These are phyloP conservation scores for Rhipidura dahli DNA, from an alignment of 2,113 vertebrate genomes.

Conservation along the genomic window DNA sequence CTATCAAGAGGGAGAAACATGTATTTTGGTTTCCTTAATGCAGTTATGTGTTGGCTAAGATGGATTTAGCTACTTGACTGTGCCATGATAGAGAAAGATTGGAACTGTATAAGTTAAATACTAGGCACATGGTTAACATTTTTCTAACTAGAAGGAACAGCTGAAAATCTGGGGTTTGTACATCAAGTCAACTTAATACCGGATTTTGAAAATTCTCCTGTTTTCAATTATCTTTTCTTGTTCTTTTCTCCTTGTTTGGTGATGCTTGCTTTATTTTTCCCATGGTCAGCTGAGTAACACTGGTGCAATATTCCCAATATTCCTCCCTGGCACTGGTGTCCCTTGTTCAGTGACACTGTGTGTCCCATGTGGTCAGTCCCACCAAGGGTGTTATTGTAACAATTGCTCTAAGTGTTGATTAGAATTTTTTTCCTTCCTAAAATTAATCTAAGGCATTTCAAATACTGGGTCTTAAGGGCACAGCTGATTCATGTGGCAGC, in stretches of 20 bases:
- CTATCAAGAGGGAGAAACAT: neutral
- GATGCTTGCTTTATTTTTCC: neutral
- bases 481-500: neutral
- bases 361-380: neutral
- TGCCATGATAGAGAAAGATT: neutral
- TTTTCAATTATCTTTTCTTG: neutral
- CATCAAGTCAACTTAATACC: neutral
- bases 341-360: neutral
- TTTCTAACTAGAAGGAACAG: neutral
- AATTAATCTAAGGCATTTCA: neutral
- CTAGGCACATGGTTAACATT: neutral
- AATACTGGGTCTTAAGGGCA: neutral
- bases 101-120: neutral
- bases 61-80: neutral
- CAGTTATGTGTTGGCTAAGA: neutral
- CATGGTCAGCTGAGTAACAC: rapidly evolving
- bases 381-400: neutral
- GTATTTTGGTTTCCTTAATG: neutral
- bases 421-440: neutral
- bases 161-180: neutral
- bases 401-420: neutral
- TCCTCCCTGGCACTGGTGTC: neutral
- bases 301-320: neutral
- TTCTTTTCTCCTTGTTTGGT: neutral
- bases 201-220: neutral